These are phyloP conservation scores for Plebejus argus DNA, from an alignment of 2,888 invertebrate species.

Conservation along the genomic window DNA sequence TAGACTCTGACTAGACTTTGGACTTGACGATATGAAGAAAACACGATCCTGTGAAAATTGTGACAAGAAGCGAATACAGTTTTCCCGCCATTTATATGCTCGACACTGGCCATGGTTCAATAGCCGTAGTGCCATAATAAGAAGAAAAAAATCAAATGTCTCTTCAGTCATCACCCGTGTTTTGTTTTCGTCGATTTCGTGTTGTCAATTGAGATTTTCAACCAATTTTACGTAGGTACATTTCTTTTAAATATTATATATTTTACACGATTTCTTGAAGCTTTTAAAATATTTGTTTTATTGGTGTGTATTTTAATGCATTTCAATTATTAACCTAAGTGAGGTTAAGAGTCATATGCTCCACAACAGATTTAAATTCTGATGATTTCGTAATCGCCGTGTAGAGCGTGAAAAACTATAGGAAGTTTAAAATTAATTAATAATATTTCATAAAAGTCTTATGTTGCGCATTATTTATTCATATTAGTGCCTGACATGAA, in stretches of 20 bases:
- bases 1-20: no score
- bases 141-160: not conserved
- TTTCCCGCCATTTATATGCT: no score
- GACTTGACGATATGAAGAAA: no score
- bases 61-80: no score
- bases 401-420: not conserved
- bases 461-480: not conserved
- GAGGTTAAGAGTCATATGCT: conserved; percentile 23
- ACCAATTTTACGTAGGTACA: not conserved
- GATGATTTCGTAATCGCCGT: conserved; percentile 18
- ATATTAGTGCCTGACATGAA: conserved; percentile 54
- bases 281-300: not conserved
- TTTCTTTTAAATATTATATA: not conserved
- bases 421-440: not conserved
- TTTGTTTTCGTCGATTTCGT: conserved; percentile 5
- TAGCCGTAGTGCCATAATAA: no score
- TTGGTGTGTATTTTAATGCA: not conserved
- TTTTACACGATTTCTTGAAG: not conserved
- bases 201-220: not conserved
- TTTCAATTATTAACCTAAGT: not conserved
- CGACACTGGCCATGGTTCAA: no score
- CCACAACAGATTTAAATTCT: not conserved
- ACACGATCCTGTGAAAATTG: no score
- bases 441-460: not conserved
- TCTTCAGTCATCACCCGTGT: not conserved